phyloP scores from a whole-genome alignment of 2,888 invertebrate species.

The Rhagonycha lutea region DNA sequence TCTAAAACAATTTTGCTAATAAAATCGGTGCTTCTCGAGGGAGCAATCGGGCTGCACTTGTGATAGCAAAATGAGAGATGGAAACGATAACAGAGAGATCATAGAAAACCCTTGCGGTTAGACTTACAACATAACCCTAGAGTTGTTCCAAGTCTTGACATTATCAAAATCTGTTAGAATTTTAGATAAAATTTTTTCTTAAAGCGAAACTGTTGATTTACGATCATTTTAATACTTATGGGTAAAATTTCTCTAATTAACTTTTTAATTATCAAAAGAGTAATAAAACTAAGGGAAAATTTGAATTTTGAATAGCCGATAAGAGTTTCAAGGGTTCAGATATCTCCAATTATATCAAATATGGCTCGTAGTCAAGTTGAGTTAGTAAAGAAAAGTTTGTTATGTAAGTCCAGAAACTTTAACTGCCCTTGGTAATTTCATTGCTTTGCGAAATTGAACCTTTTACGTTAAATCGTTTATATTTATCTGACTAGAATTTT shows the following conservation, averaged over 20 bases:
- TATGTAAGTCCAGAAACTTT: slow-evolving; percentile 24
- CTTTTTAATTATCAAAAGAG: slow-evolving; percentile 43
- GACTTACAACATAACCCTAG: slow-evolving; percentile 41
- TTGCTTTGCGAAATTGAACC: slow-evolving; percentile 22
- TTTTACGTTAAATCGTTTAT: slow-evolving; percentile 14
- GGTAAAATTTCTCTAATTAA: slow-evolving; percentile 34
- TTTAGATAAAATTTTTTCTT: slow-evolving; percentile 21
- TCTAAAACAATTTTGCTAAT: slow-evolving; percentile 41
- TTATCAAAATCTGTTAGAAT: slow-evolving; percentile 23
- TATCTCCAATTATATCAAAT: slow-evolving; percentile 42
- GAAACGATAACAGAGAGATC: slow-evolving; percentile 41
- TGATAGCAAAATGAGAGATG: slow-evolving; percentile 46
- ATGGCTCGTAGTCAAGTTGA: slow-evolving; percentile 34
- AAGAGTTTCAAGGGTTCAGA: slow-evolving; percentile 36
- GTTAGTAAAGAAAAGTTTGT: slow-evolving; percentile 25
- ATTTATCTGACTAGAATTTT: slow-evolving; percentile 10
- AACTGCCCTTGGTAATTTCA: slow-evolving; percentile 26
- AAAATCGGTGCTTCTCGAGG: slow-evolving; percentile 38
- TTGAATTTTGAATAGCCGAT: slow-evolving; percentile 40
- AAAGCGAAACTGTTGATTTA: slow-evolving; percentile 22
- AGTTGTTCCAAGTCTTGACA: slow-evolving; percentile 18
- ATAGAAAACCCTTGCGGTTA: slow-evolving; percentile 40
- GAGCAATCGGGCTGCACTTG: slow-evolving; percentile 38
- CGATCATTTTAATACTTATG: slow-evolving; percentile 21
- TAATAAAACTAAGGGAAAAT: slow-evolving; percentile 41